phyloP scores from a whole-genome alignment of 2,113 vertebrate species.

The Microtus pennsylvanicus region DNA sequence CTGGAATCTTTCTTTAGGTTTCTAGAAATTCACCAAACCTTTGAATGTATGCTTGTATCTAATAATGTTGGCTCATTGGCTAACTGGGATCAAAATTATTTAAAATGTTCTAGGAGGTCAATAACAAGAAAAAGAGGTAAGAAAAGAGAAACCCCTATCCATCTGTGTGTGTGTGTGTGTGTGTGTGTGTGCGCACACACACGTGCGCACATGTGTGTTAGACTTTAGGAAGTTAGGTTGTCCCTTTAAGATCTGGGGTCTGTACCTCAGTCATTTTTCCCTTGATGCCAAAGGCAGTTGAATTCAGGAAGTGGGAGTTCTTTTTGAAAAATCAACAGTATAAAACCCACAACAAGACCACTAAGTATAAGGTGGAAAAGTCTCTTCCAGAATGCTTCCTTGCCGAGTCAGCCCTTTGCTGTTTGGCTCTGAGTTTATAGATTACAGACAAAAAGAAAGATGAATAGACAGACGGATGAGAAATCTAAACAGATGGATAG shows the following conservation, averaged over 20 bases:
- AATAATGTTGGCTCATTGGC: not conserved
- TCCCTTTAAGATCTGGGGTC: not conserved
- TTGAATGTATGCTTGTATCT: not conserved
- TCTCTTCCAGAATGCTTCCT: not conserved
- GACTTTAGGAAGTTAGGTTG: not conserved
- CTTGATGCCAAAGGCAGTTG: not conserved
- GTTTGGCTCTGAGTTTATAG: not conserved
- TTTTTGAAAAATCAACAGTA: not conserved
- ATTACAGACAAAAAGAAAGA: not conserved
- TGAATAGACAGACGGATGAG: not conserved
- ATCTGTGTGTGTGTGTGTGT: not conserved
- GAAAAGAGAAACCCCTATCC: not conserved
- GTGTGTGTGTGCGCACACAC: not conserved
- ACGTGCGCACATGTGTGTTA: not conserved
- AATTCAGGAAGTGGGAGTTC: too few species aligned
- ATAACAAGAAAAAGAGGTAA: too few species aligned
- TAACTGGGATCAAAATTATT: not conserved
- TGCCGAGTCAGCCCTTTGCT: not conserved
- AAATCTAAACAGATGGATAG: not conserved
- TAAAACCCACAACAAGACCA: not conserved
- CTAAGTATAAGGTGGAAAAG: too few species aligned
- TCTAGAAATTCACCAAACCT: not conserved
- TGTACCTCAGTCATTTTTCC: rapidly evolving
- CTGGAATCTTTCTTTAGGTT: not conserved
- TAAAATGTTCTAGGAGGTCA: not conserved